Conservation (phyloP, 2,113 vertebrate genomes). For the Struthio camelus region DNA sequence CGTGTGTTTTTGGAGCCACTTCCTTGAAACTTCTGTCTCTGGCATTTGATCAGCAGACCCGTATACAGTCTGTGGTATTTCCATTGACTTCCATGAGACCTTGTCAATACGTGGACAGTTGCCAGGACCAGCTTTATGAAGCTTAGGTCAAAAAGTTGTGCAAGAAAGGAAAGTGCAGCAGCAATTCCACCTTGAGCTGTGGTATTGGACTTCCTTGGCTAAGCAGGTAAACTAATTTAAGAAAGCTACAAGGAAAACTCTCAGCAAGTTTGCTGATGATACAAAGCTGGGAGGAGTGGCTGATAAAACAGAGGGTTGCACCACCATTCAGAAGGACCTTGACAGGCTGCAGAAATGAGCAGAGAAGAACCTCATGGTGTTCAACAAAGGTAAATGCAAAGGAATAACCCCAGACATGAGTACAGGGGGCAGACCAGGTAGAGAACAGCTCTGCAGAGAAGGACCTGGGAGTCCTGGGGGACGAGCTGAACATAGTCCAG, state of each 20-base stretch:
- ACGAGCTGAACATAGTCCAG: too few relatives aligned
- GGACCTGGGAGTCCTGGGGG: too few relatives aligned
- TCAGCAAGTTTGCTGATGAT: too few relatives aligned
- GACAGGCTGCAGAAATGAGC: too few relatives aligned
- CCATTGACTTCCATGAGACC: neutral
- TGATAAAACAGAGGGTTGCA: too few relatives aligned
- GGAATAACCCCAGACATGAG: too few relatives aligned
- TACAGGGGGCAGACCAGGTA: too few relatives aligned
- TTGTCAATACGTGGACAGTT: neutral
- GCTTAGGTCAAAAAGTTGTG: neutral
- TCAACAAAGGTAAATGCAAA: too few relatives aligned
- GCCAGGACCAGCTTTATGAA: neutral
- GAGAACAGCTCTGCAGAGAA: too few relatives aligned
- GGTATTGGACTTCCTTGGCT: neutral
- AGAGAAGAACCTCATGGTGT: too few relatives aligned
- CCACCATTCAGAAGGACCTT: too few relatives aligned
- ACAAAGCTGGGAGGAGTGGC: too few relatives aligned
- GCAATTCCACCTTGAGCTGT: neutral
- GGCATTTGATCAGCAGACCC: neutral
- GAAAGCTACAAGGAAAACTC: neutral
- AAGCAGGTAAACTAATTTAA: neutral
- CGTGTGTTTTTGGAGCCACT: neutral
- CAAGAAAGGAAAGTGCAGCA: neutral
- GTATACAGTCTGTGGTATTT: neutral
- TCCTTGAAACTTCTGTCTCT: neutral